Evolutionary conservation across 1,140 invertebrate genomes (phyloP), one percentile per base, ranked within the genome.

Genomic region (Hylaeus anthracinus): DNA sequence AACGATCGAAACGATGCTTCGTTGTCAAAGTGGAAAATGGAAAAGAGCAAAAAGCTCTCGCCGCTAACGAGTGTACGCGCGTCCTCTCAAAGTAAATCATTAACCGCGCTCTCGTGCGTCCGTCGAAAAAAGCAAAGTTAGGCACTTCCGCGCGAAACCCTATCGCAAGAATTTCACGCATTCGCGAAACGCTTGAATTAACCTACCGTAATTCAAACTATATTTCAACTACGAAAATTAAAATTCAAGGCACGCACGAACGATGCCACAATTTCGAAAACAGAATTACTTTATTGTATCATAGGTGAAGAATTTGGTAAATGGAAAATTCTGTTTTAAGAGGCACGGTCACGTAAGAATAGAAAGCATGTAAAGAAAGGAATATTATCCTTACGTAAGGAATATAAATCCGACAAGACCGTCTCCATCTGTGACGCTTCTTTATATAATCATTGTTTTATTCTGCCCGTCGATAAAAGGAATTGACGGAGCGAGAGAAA

Each of bases 41-140:
- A 56, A 82, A 72, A 75, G 66, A 56, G 51, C 37, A 65, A 58
- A 58, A 63, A 85, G 76, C 61, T 86, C 60, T 82, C n/a, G 55
- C 45, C 71, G 67, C 48, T 86, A 86, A 86, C 80, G 66, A 86
- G 82, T 67, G 67, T 77, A 79, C 72, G 70, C 65, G 72, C 61
- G 26, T 37, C 61, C 65, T 60, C 72, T 75, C 80, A 86, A 82
- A 86, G 75, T 63, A 86, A 86, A 86, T 86, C 84, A 86, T 82
- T 84, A 86, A 48, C 63, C 48, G 41, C 53, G 60, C 9, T 66
- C 37, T 45, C 64, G 60, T 3, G 60, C 37, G 37, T 63, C 39
- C 67, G 73, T 58, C 41, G n/a, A 69, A 66, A 58, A 8, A 39
- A 37, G 8, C 14, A 58, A 51, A 55, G 43, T 37, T 43, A 61